phyloP scores from a whole-genome alignment of 1,140 invertebrate species.

The Nasonia vitripennis region DNA sequence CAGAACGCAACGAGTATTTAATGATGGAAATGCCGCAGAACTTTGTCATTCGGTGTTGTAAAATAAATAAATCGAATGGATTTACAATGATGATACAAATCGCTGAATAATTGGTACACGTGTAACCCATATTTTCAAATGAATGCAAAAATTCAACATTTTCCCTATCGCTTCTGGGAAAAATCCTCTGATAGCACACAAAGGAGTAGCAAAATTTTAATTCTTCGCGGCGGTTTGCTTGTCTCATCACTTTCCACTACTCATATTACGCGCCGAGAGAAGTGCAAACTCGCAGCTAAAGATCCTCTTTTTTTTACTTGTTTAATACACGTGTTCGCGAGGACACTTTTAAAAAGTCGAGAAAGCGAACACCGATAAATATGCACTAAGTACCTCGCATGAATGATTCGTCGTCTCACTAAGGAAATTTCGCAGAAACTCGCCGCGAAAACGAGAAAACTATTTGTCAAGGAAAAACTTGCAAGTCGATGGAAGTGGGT shows the following conservation, averaged over 20 bases:
- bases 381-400: background rate
- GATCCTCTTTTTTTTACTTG: background rate
- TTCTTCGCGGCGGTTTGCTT: background rate
- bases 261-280: background rate
- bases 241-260: background rate
- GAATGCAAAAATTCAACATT: background rate
- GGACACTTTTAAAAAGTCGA: background rate
- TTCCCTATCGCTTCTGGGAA: background rate
- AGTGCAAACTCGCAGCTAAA: background rate
- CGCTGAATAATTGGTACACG: too few relatives aligned
- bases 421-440: conserved; percentile 34
- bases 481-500: conserved; percentile 4
- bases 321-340: background rate
- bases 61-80: too few relatives aligned
- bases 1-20: too few relatives aligned
- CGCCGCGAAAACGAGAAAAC: background rate
- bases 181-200: background rate
- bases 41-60: too few relatives aligned
- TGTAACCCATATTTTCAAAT: background rate
- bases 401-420: conserved; percentile 42
- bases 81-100: too few relatives aligned
- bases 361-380: conserved; percentile 26
- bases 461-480: conserved; percentile 24
- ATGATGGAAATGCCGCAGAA: too few relatives aligned
- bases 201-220: background rate